phyloP scores from a whole-genome alignment of 2,797 vertebrate species.

The Mycteria americana region DNA sequence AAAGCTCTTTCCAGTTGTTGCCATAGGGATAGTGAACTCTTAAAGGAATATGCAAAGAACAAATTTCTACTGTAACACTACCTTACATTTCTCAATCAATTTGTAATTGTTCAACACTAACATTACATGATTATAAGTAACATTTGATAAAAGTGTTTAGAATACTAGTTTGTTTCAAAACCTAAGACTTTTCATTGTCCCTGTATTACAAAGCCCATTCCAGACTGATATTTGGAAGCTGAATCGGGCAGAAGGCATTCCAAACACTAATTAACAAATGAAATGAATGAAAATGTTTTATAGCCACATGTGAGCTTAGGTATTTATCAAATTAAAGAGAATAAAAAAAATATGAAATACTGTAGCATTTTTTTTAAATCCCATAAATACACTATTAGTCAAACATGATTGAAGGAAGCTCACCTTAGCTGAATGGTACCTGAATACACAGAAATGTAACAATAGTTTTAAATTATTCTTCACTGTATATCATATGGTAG shows the following conservation, averaged over 20 bases:
- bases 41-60: not conserved
- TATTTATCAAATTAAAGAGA: not conserved
- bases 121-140: not conserved
- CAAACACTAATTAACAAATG: not conserved
- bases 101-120: not conserved
- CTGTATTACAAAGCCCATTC: not conserved
- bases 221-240: not conserved
- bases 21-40: not conserved
- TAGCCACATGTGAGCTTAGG: not conserved
- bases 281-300: not conserved
- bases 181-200: not conserved
- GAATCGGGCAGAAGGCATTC: not conserved
- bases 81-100: not conserved
- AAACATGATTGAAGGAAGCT: not conserved
- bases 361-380: not conserved
- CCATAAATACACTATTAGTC: not conserved
- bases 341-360: not conserved
- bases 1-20: constrained; percentile 8
- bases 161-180: not conserved
- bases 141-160: not conserved
- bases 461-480: not conserved
- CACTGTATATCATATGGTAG: not conserved
- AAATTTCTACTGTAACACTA: not conserved
- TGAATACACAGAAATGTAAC: not conserved
- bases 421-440: not conserved